Base-by-base conservation (phyloP, 2,888 invertebrate genomes). In the Zeuzera pyrina region DNA sequence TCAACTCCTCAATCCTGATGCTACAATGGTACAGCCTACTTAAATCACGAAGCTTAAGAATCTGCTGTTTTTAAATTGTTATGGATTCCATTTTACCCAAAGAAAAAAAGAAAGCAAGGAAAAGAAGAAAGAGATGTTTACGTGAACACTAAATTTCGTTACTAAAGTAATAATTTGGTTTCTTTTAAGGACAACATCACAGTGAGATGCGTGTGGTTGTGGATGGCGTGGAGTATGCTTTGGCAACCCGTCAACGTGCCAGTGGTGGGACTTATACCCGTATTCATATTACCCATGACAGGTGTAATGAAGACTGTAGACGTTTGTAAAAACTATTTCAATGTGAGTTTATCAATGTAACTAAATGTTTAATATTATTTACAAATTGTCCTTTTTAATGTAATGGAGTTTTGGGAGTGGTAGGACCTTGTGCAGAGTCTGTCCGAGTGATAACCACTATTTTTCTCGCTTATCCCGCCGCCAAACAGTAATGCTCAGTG, bases 241-340 rank as follows among this genome's bases (percentile, higher is more conserved):
- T 1, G 52, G 2, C 71, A 71, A 37, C 74, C 76, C 0, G 54
- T 74, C 0, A 38, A 47, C 1, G 13, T 67, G 2, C 66, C 68
- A 0, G 51, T 52, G 0, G 47, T 52, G 1, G 60, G 50, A 1
- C 25, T 67, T 1, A 52, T 74, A 3, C 71, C 72, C 0, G 28
- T 74, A 12, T 72, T 72, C 25, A 0, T 56, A 2, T 16, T 73
- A 0, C 74, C 76, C 0, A 56, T 73, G 63, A 5, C 38, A 2
- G 71, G 72, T 1, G 41, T 55, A 1, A 12, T 58, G 29, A 3
- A 31, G 0, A 54, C 59, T 1, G 2, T 2, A 0, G 2, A 1
- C 0, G 38, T 41, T 4, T 51, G 54, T 19, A n/a, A 5, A 3
- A 51, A 47, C 33, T 72, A 64, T 37, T 62, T 69, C 37, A 66